Conservation (phyloP, 2,888 invertebrate species). For the Ochlodes sylvanus region DNA sequence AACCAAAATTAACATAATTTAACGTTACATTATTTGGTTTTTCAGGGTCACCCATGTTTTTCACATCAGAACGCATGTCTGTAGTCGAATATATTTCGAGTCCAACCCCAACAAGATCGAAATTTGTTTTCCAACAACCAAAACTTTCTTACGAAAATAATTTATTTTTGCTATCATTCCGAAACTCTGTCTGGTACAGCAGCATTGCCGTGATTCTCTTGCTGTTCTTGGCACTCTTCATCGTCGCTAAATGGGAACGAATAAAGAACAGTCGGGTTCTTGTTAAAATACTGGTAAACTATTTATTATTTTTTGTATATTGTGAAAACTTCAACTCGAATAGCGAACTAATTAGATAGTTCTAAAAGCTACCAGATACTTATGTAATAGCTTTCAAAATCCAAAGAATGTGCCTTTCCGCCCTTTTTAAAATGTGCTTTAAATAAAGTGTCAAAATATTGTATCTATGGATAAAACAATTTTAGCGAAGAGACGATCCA, state of each 20-base stretch:
- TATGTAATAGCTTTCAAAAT: too few species aligned
- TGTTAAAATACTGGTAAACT: slow-evolving; percentile 5
- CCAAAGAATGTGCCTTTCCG: too few species aligned
- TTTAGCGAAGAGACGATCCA: slow-evolving; percentile 60
- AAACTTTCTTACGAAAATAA: slow-evolving; percentile 90
- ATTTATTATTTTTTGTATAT: too few species aligned
- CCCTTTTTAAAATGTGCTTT: too few species aligned
- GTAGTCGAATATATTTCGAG: slow-evolving; percentile 88
- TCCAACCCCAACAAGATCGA: slow-evolving; percentile 87
- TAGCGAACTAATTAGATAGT: too few species aligned
- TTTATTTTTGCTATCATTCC: slow-evolving; percentile 88
- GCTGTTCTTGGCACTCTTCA: slow-evolving; percentile 67
- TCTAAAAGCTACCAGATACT: too few species aligned
- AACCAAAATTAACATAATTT: too few species aligned
- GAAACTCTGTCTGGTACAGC: slow-evolving; percentile 87
- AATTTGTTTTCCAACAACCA: slow-evolving; percentile 90
- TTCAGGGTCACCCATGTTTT: slow-evolving; percentile 87
- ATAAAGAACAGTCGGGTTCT: slow-evolving; percentile 45
- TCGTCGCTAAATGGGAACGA: slow-evolving; percentile 47
- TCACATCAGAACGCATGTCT: slow-evolving; percentile 85
- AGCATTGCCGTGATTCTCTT: slow-evolving; percentile 75
- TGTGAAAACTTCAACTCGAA: too few species aligned
- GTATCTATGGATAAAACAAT: slow-evolving; percentile 25
- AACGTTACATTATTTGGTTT: too few species aligned
- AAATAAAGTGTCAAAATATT: too few species aligned